Evolutionary conservation across 2,113 vertebrate species (phyloP).

Genomic region (Sprattus sprattus): DNA sequence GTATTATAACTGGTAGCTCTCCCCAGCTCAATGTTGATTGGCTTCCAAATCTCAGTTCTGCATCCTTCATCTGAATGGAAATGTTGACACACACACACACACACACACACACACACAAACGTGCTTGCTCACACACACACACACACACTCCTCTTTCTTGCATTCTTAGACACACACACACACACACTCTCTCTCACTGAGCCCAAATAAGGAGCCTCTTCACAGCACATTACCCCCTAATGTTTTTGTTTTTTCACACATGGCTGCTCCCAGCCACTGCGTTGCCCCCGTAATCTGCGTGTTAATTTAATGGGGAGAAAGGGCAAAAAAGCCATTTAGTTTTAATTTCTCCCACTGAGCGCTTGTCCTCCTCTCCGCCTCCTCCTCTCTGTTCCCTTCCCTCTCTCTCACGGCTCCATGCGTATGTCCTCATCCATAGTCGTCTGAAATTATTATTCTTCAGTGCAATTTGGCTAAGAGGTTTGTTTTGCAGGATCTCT

Average conservation of each 20-base stretch:
- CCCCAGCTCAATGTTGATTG: too few species aligned
- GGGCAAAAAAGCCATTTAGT: slow-evolving; percentile 31
- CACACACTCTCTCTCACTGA: background rate
- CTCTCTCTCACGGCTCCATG: background rate
- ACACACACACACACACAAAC: background rate
- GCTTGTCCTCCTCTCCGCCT: slow-evolving; percentile 15
- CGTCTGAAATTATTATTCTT: background rate
- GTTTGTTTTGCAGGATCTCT: background rate
- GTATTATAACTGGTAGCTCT: too few species aligned
- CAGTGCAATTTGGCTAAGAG: background rate
- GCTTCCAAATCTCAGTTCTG: too few species aligned
- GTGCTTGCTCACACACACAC: background rate
- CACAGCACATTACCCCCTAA: slow-evolving; percentile 47
- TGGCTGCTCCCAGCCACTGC: slow-evolving; percentile 22
- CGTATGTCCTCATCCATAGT: background rate
- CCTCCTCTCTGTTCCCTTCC: background rate
- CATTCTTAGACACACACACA: background rate
- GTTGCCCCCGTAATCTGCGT: slow-evolving; percentile 24
- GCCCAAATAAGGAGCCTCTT: slow-evolving; percentile 29
- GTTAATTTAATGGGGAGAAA: slow-evolving; percentile 35
- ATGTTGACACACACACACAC: background rate
- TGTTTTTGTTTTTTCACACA: slow-evolving; percentile 45
- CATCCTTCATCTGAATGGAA: background rate
- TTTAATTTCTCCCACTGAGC: slow-evolving; percentile 24
- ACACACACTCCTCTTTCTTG: background rate